Evolutionary conservation across 2,888 invertebrate species (phyloP).

Genomic region (Agapetus fuscipes): DNA sequence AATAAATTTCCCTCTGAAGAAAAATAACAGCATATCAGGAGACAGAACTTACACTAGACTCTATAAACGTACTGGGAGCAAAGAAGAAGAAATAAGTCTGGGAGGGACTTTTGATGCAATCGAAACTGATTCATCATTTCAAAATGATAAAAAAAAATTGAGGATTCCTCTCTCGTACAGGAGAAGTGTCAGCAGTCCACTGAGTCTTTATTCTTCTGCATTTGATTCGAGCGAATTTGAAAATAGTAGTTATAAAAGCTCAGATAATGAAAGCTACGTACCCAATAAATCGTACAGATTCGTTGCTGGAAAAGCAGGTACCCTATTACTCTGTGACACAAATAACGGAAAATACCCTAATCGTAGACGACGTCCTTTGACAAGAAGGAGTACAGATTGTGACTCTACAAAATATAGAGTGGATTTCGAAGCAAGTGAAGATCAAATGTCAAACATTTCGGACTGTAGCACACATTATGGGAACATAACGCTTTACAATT

Average conservation of each 20-base stretch:
- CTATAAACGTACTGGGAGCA: slow-evolving; percentile 25
- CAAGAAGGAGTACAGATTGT: slow-evolving; percentile 19
- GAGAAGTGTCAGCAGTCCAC: slow-evolving; percentile 14
- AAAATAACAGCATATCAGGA: slow-evolving; percentile 39
- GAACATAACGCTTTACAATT: slow-evolving; percentile 8
- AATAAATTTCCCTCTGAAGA: slow-evolving; percentile 30
- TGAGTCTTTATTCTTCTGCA: slow-evolving; percentile 14
- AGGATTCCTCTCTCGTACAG: slow-evolving; percentile 9
- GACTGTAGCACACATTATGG: slow-evolving; percentile 1
- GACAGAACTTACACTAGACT: slow-evolving; percentile 39
- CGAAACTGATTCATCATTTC: slow-evolving; percentile 2
- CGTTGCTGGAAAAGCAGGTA: slow-evolving; percentile 35
- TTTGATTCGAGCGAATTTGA: slow-evolving; percentile 25
- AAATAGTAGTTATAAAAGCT: slow-evolving; percentile 44
- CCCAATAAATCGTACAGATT: slow-evolving; percentile 28
- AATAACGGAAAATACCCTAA: slow-evolving; percentile 24
- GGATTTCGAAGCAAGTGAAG: background rate
- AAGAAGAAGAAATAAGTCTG: slow-evolving; percentile 1
- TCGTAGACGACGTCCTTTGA: slow-evolving; percentile 23
- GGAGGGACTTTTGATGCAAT: background rate
- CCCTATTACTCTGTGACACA: slow-evolving; percentile 32
- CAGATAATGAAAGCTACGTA: slow-evolving; percentile 39
- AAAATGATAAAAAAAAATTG: slow-evolving; percentile 3
- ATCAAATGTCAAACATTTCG: background rate
- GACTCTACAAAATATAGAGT: slow-evolving; percentile 4